Base-by-base conservation (phyloP, 2,113 vertebrate species). In the Datnioides undecimradiatus region DNA sequence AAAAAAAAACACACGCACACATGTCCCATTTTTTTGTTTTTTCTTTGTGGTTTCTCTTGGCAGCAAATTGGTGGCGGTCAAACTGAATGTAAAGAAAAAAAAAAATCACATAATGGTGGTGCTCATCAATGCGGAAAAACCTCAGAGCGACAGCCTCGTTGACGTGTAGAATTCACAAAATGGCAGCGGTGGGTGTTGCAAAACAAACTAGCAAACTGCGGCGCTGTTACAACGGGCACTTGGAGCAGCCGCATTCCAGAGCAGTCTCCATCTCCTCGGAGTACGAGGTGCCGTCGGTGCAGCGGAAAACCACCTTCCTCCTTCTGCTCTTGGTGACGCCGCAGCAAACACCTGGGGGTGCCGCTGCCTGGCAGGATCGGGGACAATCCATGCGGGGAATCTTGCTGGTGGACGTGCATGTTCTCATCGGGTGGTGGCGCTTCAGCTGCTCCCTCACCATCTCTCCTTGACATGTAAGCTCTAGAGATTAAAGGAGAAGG, bases 301-400 rank as follows among this genome's bases (percentile, higher is more conserved):
- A 99, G 91, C 96, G 96, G 95, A 99, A 98, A 76, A 95, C 92
- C 48, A 96, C 97, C 95, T 98, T 99, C 93, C 97, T 91, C 86
- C 95, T 84, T 51, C 97, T 96, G 95, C 91, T 99, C 59, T 97
- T 97, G 10, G 96, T 93, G 13, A 97, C 95, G 3, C 94, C 92
- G 17, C 98, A 99, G 94, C 98, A 99, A 46, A 96, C 95, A 4
- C 95, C 93, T 1, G 86, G 46, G 13, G 91, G 87, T 17, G 88
- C 91, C 1, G 89, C 59, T 0, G 63, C 84, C 59, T 95, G 86
- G 36, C 98, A 99, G 88, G 93, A 65, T 11, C 96, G 94, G 0
- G 77, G 95, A 60, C 98, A 99, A 29, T 97, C 96, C 94, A 97
- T 91, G 13, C 96, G 91, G 0, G 95, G 95, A 5, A 99, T 95